phyloP scores from a whole-genome alignment of 2,888 invertebrate genomes.

The Molorchus minor region DNA sequence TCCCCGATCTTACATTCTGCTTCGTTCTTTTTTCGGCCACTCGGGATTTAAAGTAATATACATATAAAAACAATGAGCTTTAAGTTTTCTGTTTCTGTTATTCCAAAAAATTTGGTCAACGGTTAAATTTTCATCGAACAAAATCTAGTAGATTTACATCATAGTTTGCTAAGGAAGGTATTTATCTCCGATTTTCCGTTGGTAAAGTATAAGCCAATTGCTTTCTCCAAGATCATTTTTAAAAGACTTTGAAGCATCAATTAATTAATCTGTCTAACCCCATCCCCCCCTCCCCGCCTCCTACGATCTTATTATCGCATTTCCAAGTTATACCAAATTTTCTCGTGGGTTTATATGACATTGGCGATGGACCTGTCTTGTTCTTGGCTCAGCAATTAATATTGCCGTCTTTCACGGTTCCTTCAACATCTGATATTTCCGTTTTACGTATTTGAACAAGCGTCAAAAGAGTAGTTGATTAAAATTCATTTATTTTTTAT shows the following conservation, averaged over 20 bases:
- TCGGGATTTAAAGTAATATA: neutral
- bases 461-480: constrained; percentile 3
- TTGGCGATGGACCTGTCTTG: neutral
- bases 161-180: neutral
- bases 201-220: neutral
- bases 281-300: neutral
- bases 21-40: neutral
- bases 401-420: neutral
- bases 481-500: constrained; percentile 1
- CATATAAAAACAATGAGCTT: neutral
- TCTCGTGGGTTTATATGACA: constrained; percentile 2
- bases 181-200: neutral
- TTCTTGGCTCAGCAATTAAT: neutral
- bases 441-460: neutral
- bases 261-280: constrained; percentile 1
- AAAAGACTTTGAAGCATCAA: neutral
- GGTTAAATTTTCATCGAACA: constrained; percentile 3
- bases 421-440: constrained; percentile 1
- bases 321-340: neutral
- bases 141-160: neutral
- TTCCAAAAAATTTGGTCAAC: neutral
- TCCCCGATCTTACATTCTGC: neutral
- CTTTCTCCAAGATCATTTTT: neutral
- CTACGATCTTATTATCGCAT: neutral
- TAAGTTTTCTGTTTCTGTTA: neutral